phyloP scores from a whole-genome alignment of 2,113 vertebrate genomes.

The Mus spicilegus region DNA sequence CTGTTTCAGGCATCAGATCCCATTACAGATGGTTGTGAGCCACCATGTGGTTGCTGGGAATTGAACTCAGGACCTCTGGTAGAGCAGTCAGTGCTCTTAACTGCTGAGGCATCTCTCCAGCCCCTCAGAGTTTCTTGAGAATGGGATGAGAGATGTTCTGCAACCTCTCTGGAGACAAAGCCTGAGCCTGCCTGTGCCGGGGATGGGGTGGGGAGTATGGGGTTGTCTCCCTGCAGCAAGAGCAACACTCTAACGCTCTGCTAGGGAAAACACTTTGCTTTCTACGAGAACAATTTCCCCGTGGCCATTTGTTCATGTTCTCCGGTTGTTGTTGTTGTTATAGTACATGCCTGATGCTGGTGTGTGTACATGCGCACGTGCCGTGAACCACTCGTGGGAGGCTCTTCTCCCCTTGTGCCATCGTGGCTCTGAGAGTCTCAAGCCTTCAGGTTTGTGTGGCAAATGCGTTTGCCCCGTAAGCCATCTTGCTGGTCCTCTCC shows the following conservation, averaged over 20 bases:
- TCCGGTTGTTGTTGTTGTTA: neutral
- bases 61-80: too few relatives aligned
- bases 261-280: neutral
- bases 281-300: slow-evolving; percentile 8
- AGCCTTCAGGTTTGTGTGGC: neutral
- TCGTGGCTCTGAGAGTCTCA: neutral
- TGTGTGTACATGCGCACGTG: rapidly evolving
- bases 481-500: neutral
- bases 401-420: neutral
- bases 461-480: neutral
- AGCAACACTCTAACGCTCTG: neutral
- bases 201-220: neutral
- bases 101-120: too few relatives aligned
- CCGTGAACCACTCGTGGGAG: neutral
- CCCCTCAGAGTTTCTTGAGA: neutral
- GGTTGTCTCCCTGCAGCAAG: neutral
- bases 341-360: neutral
- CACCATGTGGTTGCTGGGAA: too few relatives aligned
- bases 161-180: neutral
- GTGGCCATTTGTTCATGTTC: slow-evolving; percentile 6
- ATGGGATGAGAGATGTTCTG: neutral
- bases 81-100: too few relatives aligned
- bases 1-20: too few relatives aligned
- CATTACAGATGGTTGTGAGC: too few relatives aligned
- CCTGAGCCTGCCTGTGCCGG: neutral